Evolutionary conservation across 2,113 vertebrate genomes (phyloP).

Genomic region (Microcebus ravelobensis): DNA sequence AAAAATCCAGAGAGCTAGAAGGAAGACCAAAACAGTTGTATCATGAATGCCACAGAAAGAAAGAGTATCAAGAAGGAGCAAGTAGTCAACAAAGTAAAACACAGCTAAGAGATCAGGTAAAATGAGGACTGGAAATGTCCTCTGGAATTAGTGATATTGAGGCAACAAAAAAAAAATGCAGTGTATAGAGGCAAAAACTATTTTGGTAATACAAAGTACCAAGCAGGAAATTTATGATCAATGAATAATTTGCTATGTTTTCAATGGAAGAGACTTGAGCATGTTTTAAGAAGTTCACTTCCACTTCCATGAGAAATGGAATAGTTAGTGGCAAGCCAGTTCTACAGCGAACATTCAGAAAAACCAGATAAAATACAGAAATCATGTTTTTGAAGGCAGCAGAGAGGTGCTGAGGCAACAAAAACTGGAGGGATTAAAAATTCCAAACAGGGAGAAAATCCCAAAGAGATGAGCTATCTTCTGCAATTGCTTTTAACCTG

Average conservation of each 20-base stretch:
- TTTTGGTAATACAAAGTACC: background rate
- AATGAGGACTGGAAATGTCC: background rate
- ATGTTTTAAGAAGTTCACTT: constrained; percentile 18
- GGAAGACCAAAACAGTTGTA: background rate
- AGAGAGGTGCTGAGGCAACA: background rate
- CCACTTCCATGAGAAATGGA: background rate
- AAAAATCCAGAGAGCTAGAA: background rate
- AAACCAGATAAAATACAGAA: constrained; percentile 28
- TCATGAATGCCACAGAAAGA: background rate
- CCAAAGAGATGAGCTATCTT: background rate
- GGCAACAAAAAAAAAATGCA: constrained; percentile 7
- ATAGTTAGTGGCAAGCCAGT: background rate
- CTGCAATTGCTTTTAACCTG: background rate
- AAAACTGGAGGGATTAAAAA: background rate
- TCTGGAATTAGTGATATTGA: background rate
- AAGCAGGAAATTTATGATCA: background rate
- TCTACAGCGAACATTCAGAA: background rate
- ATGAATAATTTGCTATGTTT: background rate
- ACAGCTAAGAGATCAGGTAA: background rate
- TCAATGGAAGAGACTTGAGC: background rate
- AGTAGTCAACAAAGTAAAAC: constrained; percentile 28
- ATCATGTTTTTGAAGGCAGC: background rate
- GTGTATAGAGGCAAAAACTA: background rate
- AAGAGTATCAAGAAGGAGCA: background rate
- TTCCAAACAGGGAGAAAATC: background rate